phyloP scores from a whole-genome alignment of 2,797 vertebrate genomes.

The Anniella stebbinsi region DNA sequence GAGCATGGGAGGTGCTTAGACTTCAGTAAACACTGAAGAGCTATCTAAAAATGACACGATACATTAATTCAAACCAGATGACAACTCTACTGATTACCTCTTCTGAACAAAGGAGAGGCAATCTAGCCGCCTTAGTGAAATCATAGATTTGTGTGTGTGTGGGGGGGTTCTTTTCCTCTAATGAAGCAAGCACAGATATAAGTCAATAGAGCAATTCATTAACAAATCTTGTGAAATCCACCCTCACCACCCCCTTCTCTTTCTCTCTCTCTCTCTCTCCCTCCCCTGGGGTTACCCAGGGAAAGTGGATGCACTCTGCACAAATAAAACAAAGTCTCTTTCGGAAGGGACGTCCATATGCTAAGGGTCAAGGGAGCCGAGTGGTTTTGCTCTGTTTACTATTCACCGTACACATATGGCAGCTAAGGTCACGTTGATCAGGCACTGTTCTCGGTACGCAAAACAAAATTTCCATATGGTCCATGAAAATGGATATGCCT shows the following conservation, averaged over 20 bases:
- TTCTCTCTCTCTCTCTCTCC: background rate
- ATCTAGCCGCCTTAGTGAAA: constrained; percentile 83
- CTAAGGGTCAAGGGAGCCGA: constrained; percentile 91
- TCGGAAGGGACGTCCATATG: constrained; percentile 96
- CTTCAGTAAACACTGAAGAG: constrained; percentile 87
- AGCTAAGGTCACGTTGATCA: constrained; percentile 95
- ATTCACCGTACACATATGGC: constrained; percentile 93
- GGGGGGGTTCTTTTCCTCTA: constrained; percentile 88
- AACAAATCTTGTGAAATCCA: constrained; percentile 94
- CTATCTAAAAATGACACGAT: constrained; percentile 92
- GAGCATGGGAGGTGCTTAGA: constrained; percentile 82
- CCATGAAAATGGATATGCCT: constrained; percentile 92
- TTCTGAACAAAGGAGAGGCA: constrained; percentile 86
- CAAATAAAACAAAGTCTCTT: constrained; percentile 82
- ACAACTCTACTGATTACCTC: constrained; percentile 91
- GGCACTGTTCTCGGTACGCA: constrained; percentile 90
- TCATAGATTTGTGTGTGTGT: constrained; percentile 74
- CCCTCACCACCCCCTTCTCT: background rate
- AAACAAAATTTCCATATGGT: constrained; percentile 99
- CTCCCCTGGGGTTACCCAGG: constrained; percentile 85
- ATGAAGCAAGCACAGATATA: constrained; percentile 96
- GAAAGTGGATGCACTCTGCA: constrained; percentile 85
- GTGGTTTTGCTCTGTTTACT: constrained; percentile 90
- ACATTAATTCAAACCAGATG: constrained; percentile 90
- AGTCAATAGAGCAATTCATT: constrained; percentile 99